Base-by-base conservation (phyloP, 2,113 vertebrate genomes). In the Danio rerio region DNA sequence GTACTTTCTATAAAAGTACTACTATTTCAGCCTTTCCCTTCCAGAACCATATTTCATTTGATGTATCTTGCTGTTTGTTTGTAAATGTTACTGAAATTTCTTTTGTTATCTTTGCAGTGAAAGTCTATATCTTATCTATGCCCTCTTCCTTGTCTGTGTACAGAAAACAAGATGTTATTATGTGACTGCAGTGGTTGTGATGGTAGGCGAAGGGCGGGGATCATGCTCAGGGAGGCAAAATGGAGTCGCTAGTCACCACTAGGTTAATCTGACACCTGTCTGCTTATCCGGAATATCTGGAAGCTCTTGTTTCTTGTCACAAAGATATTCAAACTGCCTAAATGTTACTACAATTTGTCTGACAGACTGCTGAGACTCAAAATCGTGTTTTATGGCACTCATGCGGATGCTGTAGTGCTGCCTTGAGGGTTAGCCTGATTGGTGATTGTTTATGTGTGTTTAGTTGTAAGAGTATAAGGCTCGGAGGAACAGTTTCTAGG, bases 201-300 rank as follows among this genome's bases (percentile, higher is more conserved):
- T 50, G 6, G 6, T 8, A n/a, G 18, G 43, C 18, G 47, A n/a
- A 20, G 68, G 21, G 62, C 62, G 7, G 13, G 13, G 68, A n/a
- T 10, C 3, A 3, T 9, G 10, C 68, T 70, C 6, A 58, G 53
- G 53, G 9, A 45, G 10, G 9, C 9, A 42, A 10, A 74, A 53
- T 53, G 49, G 20, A 53, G 20, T 45, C 65, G n/a, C 16, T 31
- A 31, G 31, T 52, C 49, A 49, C 65, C 4, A 2, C 68, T 49
- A 21, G 6, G 47, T 13, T 71, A 12, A 71, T n/a, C 45, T 71
- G 12, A 71, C n/a, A 21, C 47, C 20, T 52, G 18, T 31, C 47
- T 52, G 12, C n/a, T 52, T n/a, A 52, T 71, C 69, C 50, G 69
- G 69, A 71, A 71, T 15, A 20, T 71, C 69, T 52, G 69, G 47